phyloP scores from a whole-genome alignment of 2,797 vertebrate species.

The Lepus townsendii region DNA sequence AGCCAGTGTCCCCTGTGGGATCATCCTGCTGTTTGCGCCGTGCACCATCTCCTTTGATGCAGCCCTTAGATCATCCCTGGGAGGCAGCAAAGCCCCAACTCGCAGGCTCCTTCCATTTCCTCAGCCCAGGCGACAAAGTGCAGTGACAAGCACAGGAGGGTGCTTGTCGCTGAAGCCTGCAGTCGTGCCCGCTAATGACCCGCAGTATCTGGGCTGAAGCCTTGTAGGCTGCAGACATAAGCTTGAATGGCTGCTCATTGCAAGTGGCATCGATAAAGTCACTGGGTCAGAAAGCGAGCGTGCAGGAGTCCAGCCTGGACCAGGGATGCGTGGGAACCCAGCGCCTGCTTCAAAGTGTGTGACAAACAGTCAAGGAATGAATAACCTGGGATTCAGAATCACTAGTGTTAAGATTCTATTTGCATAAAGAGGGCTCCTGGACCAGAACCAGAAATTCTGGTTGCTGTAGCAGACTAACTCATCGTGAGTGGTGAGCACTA shows the following conservation, averaged over 20 bases:
- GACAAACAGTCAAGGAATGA: conserved; percentile 24
- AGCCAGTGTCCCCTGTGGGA: not conserved
- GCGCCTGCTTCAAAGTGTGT: conserved; percentile 43
- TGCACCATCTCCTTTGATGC: conserved; percentile 7
- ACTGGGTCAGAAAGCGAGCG: not conserved
- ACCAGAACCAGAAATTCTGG: conserved; percentile 34
- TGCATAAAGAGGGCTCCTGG: conserved; percentile 43
- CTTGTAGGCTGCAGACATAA: not conserved
- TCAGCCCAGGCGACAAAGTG: conserved; percentile 25
- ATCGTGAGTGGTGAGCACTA: not conserved
- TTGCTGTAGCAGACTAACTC: not conserved
- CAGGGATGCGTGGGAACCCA: conserved; percentile 20
- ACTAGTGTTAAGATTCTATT: conserved; percentile 52
- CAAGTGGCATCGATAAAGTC: conserved; percentile 17
- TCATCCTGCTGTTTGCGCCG: not conserved
- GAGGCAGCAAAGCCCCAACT: not conserved
- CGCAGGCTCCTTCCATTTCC: not conserved
- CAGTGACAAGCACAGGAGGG: not conserved
- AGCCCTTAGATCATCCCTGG: not conserved
- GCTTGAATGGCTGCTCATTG: conserved; percentile 42
- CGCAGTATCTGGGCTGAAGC: not conserved
- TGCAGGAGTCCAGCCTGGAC: not conserved
- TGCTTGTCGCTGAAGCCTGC: not conserved
- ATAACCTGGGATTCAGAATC: conserved; percentile 42
- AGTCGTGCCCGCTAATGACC: not conserved